A percentile compares a stretch with the other conserved stretches of the same genome.
phyloP scores from a whole-genome alignment of 1,140 invertebrate genomes.

The Trichonephila inaurata region DNA sequence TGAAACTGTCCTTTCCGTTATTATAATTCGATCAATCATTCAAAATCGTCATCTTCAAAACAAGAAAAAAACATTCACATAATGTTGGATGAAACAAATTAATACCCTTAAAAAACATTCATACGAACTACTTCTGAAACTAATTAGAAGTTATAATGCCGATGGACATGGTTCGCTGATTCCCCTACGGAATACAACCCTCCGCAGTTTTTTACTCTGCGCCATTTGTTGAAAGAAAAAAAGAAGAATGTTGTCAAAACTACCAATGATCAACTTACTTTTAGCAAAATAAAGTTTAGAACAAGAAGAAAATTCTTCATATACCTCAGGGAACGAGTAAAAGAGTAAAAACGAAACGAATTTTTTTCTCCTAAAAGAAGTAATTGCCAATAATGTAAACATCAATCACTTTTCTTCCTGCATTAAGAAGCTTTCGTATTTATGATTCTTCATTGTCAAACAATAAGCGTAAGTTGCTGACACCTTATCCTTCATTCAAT shows the following conservation, averaged over 20 bases:
- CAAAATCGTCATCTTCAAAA: not conserved
- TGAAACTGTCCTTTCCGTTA: conserved; percentile 2
- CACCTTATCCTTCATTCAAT: conserved; percentile 20
- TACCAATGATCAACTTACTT: not conserved
- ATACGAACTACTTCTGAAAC: not conserved
- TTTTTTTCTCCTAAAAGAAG: not conserved
- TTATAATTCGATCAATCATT: conserved; percentile 18
- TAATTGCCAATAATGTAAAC: conserved; percentile 35
- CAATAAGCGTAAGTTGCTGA: not conserved
- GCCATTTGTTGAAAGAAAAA: not conserved
- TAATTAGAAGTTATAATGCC: conserved; percentile 21
- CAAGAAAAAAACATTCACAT: conserved; percentile 5
- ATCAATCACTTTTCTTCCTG: not conserved
- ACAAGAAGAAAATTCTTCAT: not conserved
- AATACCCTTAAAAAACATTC: not conserved
- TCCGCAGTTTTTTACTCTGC: not conserved
- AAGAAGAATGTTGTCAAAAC: not conserved
- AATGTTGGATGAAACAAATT: conserved; percentile 4
- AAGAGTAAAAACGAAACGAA: not conserved
- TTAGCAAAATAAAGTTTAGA: not conserved
- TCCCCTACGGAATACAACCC: not conserved
- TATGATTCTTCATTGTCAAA: not conserved
- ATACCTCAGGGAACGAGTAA: not conserved
- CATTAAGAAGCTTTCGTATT: not conserved
- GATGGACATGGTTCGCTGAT: not conserved